Evolutionary conservation across 2,113 vertebrate genomes (phyloP).

Genomic region (Hydropotes inermis): DNA sequence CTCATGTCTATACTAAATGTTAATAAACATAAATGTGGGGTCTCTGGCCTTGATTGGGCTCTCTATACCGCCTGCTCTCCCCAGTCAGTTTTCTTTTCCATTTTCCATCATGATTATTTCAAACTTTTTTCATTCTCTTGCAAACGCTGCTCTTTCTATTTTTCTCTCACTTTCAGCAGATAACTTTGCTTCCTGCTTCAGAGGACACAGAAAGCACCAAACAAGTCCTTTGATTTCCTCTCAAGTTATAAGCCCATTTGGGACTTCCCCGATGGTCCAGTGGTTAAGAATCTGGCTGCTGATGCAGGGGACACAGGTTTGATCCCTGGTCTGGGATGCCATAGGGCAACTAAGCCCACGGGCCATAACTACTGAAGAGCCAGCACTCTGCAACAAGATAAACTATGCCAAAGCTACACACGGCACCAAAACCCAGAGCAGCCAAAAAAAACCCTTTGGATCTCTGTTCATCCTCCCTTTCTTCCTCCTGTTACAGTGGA

Average conservation of each 20-base stretch:
- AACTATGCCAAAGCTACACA: not conserved
- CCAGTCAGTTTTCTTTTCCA: not conserved
- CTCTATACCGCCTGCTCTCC: not conserved
- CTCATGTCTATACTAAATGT: not conserved
- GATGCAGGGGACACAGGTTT: not conserved
- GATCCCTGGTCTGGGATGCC: not conserved
- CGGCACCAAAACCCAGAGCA: not conserved
- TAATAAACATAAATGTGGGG: not conserved
- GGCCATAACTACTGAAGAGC: not conserved
- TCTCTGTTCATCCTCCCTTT: not conserved
- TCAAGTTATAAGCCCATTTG: not conserved
- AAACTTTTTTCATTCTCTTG: not conserved
- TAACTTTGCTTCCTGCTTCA: not conserved
- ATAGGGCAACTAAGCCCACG: not conserved
- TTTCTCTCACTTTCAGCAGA: not conserved
- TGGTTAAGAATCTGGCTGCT: not conserved
- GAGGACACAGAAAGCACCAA: not conserved
- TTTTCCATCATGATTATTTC: not conserved
- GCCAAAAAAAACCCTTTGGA: not conserved
- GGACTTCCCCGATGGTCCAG: not conserved
- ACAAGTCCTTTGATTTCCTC: not conserved
- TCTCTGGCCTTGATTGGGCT: not conserved
- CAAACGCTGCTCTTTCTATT: not conserved
- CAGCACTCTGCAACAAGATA: not conserved
- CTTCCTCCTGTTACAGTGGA: not conserved